These are phyloP conservation scores for Cyprinodon tularosa DNA, from an alignment of 2,113 vertebrate species.

Conservation along the genomic window DNA sequence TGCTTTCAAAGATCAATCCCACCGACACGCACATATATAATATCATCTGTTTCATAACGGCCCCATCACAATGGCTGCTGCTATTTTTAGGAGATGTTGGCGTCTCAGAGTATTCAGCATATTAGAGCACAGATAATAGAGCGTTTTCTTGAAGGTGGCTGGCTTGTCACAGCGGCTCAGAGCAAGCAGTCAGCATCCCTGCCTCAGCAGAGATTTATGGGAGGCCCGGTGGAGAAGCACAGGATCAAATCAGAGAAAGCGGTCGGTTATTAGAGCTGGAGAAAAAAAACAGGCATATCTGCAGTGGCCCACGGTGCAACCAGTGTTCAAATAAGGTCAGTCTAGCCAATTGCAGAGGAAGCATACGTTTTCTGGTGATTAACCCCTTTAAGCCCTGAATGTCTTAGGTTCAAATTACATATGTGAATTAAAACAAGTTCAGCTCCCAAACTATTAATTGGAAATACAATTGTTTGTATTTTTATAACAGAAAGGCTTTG, in stretches of 20 bases:
- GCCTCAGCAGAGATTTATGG: conserved; percentile 44
- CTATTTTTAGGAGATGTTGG: conserved; percentile 64
- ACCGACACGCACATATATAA: conserved; percentile 30
- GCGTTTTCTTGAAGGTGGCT: conserved; percentile 49
- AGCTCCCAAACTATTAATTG: too few relatives aligned
- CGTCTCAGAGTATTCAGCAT: conserved; percentile 41
- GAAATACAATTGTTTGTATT: too few relatives aligned
- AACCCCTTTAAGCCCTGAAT: too few relatives aligned
- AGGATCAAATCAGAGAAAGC: conserved; percentile 31
- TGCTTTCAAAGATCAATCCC: conserved; percentile 35
- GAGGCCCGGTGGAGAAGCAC: conserved; percentile 25
- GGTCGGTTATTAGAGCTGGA: conserved; percentile 33
- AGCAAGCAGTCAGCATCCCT: conserved; percentile 50
- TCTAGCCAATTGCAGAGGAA: too few relatives aligned
- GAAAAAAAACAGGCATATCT: conserved; percentile 28
- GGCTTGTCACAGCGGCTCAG: conserved; percentile 34
- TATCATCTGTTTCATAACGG: conserved; percentile 48
- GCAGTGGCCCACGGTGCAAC: background rate
- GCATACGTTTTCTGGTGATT: too few relatives aligned
- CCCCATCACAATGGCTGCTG: conserved; percentile 45
- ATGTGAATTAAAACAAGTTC: too few relatives aligned
- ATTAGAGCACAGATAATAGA: conserved; percentile 51
- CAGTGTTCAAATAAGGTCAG: background rate
- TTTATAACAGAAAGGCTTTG: too few relatives aligned
- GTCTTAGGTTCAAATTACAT: too few relatives aligned